Evolutionary conservation across 2,888 invertebrate species (phyloP).

Genomic region (Scaeva pyrastri): DNA sequence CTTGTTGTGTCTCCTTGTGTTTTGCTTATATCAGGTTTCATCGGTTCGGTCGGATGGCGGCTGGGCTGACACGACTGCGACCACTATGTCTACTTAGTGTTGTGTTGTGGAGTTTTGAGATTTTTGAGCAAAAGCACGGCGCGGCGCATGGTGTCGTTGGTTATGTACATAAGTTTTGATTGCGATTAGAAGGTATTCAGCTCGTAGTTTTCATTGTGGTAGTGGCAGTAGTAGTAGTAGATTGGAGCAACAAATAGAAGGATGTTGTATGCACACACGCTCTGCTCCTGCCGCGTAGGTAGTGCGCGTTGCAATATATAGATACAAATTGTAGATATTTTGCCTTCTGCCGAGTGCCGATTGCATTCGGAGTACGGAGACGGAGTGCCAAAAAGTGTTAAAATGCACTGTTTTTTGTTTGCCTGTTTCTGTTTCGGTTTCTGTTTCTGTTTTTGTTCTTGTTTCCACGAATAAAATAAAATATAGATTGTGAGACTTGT

Average conservation of each 20-base stretch:
- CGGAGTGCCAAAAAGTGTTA: slow-evolving; percentile 25
- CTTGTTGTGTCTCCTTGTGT: slow-evolving; percentile 40
- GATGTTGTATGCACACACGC: slow-evolving; percentile 49
- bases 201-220: slow-evolving; percentile 40
- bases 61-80: slow-evolving; percentile 30
- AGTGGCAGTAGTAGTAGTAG: slow-evolving; percentile 55
- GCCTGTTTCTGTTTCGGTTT: neutral
- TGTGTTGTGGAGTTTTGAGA: slow-evolving; percentile 61
- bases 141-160: slow-evolving; percentile 56
- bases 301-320: slow-evolving; percentile 37
- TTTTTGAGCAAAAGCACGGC: slow-evolving; percentile 63
- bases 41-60: slow-evolving; percentile 38
- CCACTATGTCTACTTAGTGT: slow-evolving; percentile 58
- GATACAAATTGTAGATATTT: slow-evolving; percentile 35
- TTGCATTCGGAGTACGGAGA: slow-evolving; percentile 30
- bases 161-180: slow-evolving; percentile 63
- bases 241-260: slow-evolving; percentile 65
- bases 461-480: slow-evolving; percentile 15
- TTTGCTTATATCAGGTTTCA: slow-evolving; percentile 65
- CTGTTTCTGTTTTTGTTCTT: neutral
- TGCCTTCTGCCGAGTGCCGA: too few relatives aligned
- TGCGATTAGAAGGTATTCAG: slow-evolving; percentile 65
- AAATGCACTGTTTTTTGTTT: neutral
- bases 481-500: slow-evolving; percentile 29
- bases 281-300: slow-evolving; percentile 34